phyloP scores from a whole-genome alignment of 2,797 vertebrate genomes.

The Danio jaintianensis region DNA sequence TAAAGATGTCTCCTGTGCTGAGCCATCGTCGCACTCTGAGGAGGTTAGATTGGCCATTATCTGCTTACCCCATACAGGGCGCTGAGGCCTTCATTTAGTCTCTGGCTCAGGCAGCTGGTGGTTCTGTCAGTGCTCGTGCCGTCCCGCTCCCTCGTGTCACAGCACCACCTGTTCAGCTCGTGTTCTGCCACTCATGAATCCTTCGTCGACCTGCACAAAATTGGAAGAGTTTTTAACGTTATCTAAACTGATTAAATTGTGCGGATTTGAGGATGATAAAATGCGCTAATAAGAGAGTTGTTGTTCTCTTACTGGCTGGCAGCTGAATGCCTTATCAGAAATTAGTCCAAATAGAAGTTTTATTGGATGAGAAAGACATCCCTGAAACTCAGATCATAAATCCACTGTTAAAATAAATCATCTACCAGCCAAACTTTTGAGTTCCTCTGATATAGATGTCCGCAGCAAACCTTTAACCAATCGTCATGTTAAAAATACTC shows the following conservation, averaged over 20 bases:
- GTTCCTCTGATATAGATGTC: no score
- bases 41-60: slow-evolving; percentile 33
- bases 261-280: background rate
- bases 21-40: background rate
- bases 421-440: no score
- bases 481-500: no score
- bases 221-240: background rate
- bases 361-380: background rate
- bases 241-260: slow-evolving; percentile 6
- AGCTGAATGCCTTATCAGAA: background rate
- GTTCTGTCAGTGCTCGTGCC: slow-evolving; percentile 12
- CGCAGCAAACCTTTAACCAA: no score
- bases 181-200: slow-evolving; percentile 4
- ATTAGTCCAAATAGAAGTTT: background rate
- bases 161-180: slow-evolving; percentile 30
- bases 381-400: background rate
- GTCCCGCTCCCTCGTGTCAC: background rate
- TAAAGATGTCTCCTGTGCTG: background rate
- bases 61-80: slow-evolving; percentile 9
- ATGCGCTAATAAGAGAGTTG: background rate
- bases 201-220: slow-evolving; percentile 9
- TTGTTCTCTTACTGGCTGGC: background rate
- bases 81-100: slow-evolving; percentile 9
- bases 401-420: no score
- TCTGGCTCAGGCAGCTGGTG: background rate